Conservation (phyloP, 37 sponge, comb jelly and placozoan species). For the Beroe forskalii region DNA sequence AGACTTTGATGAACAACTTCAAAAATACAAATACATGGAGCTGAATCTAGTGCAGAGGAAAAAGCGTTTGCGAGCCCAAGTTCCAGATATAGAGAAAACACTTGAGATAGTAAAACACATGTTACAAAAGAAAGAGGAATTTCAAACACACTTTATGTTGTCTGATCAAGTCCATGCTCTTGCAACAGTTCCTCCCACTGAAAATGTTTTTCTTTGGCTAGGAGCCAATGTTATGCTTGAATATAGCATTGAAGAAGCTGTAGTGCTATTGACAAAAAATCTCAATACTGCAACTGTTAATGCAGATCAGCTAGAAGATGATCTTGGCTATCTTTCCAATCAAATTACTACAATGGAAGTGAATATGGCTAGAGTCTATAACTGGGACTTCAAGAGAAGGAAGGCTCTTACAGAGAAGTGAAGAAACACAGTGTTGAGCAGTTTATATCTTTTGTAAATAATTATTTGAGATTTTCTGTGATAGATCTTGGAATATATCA, state of each 20-base stretch:
- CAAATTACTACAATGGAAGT: conserved; percentile 95
- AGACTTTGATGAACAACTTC: conserved; percentile 86
- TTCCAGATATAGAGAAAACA: conserved; percentile 83
- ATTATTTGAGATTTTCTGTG: background rate
- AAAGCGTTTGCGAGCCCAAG: conserved; percentile 75
- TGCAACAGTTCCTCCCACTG: conserved; percentile 81
- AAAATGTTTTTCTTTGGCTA: conserved; percentile 85
- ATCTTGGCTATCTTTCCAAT: conserved; percentile 80
- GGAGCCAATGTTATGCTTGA: conserved; percentile 98
- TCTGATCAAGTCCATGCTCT: conserved; percentile 82
- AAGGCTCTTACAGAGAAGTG: conserved; percentile 59
- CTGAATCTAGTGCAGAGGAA: conserved; percentile 78
- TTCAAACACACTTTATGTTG: conserved; percentile 76
- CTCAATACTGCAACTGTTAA: conserved; percentile 71
- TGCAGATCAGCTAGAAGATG: conserved; percentile 72
- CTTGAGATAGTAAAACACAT: conserved; percentile 70
- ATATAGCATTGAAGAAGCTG: conserved; percentile 85
- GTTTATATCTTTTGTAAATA: background rate
- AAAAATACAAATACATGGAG: conserved; percentile 93
- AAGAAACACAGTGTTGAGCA: background rate
- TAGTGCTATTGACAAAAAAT: conserved; percentile 76
- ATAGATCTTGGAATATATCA: no score
- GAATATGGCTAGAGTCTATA: conserved; percentile 93
- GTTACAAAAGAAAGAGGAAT: conserved; percentile 54
- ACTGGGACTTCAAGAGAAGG: conserved; percentile 93